Evolutionary conservation across 2,888 invertebrate species (phyloP).

Genomic region (Glomeris marginata): DNA sequence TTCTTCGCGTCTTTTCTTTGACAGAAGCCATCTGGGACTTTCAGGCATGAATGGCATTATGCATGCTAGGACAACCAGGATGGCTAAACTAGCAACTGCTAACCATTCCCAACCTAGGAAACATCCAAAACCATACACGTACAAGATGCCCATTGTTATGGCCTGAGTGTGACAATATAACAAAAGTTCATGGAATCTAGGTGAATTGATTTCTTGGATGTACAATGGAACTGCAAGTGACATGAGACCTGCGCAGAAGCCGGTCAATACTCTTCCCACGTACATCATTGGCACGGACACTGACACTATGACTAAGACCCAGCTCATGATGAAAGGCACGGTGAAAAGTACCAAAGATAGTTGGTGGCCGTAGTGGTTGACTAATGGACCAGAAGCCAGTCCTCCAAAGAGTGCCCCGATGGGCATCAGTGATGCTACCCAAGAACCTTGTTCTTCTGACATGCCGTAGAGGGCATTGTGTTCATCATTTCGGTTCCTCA

Average conservation of each 20-base stretch:
- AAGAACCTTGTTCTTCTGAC: constrained; percentile 1
- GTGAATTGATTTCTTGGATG: constrained; percentile 15
- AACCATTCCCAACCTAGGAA: constrained; percentile 7
- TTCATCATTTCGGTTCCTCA: neutral
- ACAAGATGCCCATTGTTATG: constrained; percentile 10
- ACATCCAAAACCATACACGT: constrained; percentile 1
- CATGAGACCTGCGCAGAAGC: constrained; percentile 14
- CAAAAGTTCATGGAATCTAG: constrained; percentile 14
- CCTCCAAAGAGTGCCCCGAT: constrained; percentile 15
- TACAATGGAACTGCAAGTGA: constrained; percentile 5
- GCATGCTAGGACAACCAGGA: neutral
- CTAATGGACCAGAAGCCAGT: constrained; percentile 8
- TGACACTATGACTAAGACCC: constrained; percentile 13
- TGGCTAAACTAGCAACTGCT: constrained; percentile 6
- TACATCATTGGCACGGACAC: constrained; percentile 8
- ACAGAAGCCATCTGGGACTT: constrained; percentile 8
- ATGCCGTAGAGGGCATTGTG: constrained; percentile 2
- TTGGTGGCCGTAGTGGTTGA: constrained; percentile 14
- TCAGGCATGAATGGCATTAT: constrained; percentile 10
- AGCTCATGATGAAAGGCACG: constrained; percentile 13
- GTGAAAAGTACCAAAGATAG: constrained; percentile 10
- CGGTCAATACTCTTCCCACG: constrained; percentile 14
- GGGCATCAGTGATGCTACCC: constrained; percentile 11
- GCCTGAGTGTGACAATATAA: constrained; percentile 12
- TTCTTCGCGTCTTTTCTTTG: neutral